These are phyloP conservation scores for Arctopsyche grandis DNA, from an alignment of 1,140 invertebrate genomes.

Conservation along the genomic window DNA sequence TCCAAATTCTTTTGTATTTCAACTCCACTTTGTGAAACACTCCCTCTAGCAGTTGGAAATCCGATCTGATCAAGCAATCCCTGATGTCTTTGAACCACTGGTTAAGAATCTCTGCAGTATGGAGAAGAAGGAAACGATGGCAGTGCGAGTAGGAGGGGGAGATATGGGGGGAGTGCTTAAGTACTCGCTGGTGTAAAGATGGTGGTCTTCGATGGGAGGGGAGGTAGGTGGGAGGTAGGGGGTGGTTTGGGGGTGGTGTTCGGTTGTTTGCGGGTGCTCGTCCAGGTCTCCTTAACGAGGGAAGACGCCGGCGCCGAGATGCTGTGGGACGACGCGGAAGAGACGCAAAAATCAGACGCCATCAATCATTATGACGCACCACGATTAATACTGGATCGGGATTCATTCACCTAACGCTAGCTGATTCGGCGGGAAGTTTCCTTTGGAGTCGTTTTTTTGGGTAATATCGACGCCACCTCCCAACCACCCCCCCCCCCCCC, in stretches of 20 bases:
- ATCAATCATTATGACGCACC: conserved; percentile 24
- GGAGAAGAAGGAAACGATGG: too few relatives aligned
- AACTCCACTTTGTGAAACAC: too few relatives aligned
- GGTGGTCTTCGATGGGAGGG: not conserved
- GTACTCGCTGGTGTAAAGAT: not conserved
- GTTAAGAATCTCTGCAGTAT: too few relatives aligned
- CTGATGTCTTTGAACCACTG: too few relatives aligned
- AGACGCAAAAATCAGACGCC: conserved; percentile 7
- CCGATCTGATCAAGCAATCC: too few relatives aligned
- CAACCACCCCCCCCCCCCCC: too few relatives aligned
- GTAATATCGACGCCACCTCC: too few relatives aligned
- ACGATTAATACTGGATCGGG: conserved; percentile 11
- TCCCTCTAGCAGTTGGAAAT: too few relatives aligned
- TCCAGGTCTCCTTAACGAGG: conserved; percentile 38
- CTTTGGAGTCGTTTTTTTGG: not conserved
- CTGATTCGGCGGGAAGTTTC: not conserved
- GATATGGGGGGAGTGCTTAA: too few relatives aligned
- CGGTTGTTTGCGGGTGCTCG: conserved; percentile 14
- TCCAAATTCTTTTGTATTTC: too few relatives aligned
- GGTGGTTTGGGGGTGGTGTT: not conserved
- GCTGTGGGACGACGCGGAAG: conserved; percentile 27
- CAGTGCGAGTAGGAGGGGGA: too few relatives aligned
- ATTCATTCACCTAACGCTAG: conserved; percentile 17
- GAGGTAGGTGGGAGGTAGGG: not conserved
- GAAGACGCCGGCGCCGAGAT: conserved; percentile 40